These are phyloP conservation scores for Zaprionus inermis DNA, from an alignment of 1,140 invertebrate species.

Conservation along the genomic window DNA sequence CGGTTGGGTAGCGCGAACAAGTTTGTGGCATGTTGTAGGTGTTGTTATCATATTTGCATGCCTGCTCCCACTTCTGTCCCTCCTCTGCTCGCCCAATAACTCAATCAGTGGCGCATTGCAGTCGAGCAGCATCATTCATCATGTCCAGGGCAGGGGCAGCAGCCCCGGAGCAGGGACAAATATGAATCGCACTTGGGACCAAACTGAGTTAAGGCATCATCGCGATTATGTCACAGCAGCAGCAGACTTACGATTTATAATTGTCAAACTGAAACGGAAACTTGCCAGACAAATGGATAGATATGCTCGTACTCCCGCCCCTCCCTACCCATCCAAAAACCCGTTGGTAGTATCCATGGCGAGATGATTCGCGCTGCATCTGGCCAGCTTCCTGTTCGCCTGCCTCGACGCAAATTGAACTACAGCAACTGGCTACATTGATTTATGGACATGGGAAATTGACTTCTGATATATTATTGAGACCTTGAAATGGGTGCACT, in stretches of 20 bases:
- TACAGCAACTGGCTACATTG: slow-evolving; percentile 45
- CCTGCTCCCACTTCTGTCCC: not conserved
- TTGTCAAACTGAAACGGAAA: slow-evolving; percentile 64
- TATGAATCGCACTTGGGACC: slow-evolving; percentile 68
- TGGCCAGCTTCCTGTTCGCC: slow-evolving; percentile 15
- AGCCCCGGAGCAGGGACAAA: slow-evolving; percentile 31
- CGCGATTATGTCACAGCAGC: slow-evolving; percentile 78
- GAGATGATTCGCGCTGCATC: slow-evolving; percentile 9
- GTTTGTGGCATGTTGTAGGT: slow-evolving; percentile 76
- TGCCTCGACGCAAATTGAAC: slow-evolving; percentile 54
- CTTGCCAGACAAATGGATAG: slow-evolving; percentile 72
- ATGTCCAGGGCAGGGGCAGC: slow-evolving; percentile 25
- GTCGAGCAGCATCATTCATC: slow-evolving; percentile 69
- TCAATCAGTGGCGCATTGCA: slow-evolving; percentile 78
- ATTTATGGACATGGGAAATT: slow-evolving; percentile 75
- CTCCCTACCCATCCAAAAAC: not conserved
- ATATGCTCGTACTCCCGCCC: slow-evolving; percentile 1
- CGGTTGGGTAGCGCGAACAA: slow-evolving; percentile 66
- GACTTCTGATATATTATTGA: slow-evolving; percentile 72
- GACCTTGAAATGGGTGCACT: slow-evolving; percentile 62
- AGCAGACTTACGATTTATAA: slow-evolving; percentile 77
- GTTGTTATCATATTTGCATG: slow-evolving; percentile 76
- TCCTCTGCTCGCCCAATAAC: slow-evolving; percentile 57
- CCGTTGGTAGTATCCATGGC: not conserved
- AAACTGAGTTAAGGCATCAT: slow-evolving; percentile 65